Base-by-base conservation (phyloP, 2,888 invertebrate species). In the Abscondita cerata region DNA sequence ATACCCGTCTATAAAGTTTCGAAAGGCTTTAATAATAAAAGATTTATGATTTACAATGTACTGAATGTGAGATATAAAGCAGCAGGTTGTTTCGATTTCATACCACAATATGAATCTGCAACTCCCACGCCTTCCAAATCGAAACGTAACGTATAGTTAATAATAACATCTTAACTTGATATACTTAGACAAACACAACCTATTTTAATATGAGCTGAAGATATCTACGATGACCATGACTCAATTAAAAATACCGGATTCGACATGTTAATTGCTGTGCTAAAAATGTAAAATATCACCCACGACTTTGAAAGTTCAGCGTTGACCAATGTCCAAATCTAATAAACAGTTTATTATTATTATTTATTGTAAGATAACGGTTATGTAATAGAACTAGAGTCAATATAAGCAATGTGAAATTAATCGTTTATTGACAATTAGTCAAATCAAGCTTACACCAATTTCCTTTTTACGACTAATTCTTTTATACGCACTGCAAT, bases 21-120 rank as follows among this genome's bases (percentile, higher is more conserved):
- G 72, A 73, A 73, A 73, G 71, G 68, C 68, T 68, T 68, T 73
- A 73, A 71, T 71, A 71, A 72, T 70, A 64, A 62, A 68, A 71
- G 73, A 73, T 71, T 72, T 72, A 72, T 70, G 70, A 71, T 73
- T 71, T 70, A 65, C 69, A 63, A 62, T 64, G 68, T 66, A 66
- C 66, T 64, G 67, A 70, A 71, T 73, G 68, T 66, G 60, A 70
- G 70, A 66, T 70, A 70, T 71, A 72, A 72, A 73, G 70, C 73
- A 72, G 73, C 75, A 75, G 75, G 73, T 75, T 75, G 73, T 74
- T 73, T 60, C 40, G 57, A 61, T 65, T 66, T 6, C 65, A 68
- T 70, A 68, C 69, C 68, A 72, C 69, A 72, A 72, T 72, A 69
- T 72, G 73, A 73, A 71, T 71, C 69, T 69, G 70, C 68, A 68